Evolutionary conservation across 2,797 vertebrate genomes (phyloP), one percentile per base, ranked within the genome.

Genomic region (Peromyscus aztecus): DNA sequence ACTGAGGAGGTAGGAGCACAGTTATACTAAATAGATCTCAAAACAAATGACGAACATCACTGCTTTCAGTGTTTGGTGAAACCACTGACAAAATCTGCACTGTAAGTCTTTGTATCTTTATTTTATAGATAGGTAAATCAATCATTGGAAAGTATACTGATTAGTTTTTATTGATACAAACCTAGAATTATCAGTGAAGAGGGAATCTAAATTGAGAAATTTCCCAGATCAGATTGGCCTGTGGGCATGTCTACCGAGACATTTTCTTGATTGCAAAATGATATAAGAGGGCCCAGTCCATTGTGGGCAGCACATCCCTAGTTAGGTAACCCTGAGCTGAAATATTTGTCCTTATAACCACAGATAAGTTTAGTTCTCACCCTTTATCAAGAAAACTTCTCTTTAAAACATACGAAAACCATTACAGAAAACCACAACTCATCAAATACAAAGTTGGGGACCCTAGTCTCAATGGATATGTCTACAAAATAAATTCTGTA

Each of bases 21-120:
- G 40, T 23, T 40, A 94, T 65, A 76, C 13, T 92, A 93, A 95
- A 88, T 61, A 82, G 1, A 88, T 76, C 65, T 55, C 29, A 31
- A 84, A 94, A 69, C 29, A 93, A 95, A 90, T 77, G 49, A 31
- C 65, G 94, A 86, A 37, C 81, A 55, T 34, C 89, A 75, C 23
- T 0, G 0, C 76, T 87, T 92, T 86, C 21, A 67, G 24, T 85
- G 37, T 85, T 96, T 90, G 75, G 55, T 92, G 83, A 84, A 91
- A 87, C 27, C 43, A 59, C 73, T 67, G 46, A 91, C 63, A 57
- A 91, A 14, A 91, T 92, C 55, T 87, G 31, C 65, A 34, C 46
- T 52, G 16, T 83, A 55, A 16, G 6, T 63, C 55, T 94, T 88
- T 94, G 34, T 73, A 77, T 71, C 34, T 57, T 73, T 75, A 93